A percentile compares a stretch with the other conserved stretches of the same genome.
These are phyloP conservation scores for Meriones unguiculatus DNA, from an alignment of 2,113 vertebrate genomes.

Conservation along the genomic window DNA sequence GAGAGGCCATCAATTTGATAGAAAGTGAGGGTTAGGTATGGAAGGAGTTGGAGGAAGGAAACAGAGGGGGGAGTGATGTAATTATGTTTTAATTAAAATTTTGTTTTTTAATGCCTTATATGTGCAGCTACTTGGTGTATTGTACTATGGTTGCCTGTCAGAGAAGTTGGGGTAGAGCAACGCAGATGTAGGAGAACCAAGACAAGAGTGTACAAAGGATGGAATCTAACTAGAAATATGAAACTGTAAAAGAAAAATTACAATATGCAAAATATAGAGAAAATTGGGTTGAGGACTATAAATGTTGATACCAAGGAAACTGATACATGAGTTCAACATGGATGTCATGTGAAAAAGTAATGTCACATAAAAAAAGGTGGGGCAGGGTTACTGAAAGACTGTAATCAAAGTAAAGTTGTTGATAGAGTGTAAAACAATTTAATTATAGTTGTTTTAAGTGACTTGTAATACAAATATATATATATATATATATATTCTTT, in stretches of 20 bases:
- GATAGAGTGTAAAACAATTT: background rate
- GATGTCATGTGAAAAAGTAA: background rate
- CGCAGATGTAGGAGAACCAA: background rate
- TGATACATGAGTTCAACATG: background rate
- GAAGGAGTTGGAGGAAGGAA: too few species aligned
- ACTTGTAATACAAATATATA: background rate
- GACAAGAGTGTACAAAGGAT: background rate
- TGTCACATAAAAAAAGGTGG: slow-evolving; percentile 7
- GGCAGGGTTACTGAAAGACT: background rate
- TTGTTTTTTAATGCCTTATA: background rate
- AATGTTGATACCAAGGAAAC: background rate
- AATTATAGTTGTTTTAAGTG: background rate
- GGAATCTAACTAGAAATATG: background rate
- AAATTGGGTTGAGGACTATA: background rate
- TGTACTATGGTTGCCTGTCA: background rate
- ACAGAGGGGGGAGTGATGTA: too few species aligned
- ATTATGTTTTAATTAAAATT: too few species aligned
- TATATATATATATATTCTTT: too few species aligned
- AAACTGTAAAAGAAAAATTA: background rate
- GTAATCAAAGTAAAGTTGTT: slow-evolving; percentile 4
- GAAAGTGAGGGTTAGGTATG: too few species aligned
- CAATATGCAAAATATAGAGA: background rate
- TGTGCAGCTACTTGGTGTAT: background rate
- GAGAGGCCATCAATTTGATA: too few species aligned
- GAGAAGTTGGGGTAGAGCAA: background rate